Evolutionary conservation across 53 echinoderm and acorn worm genomes (phyloP), one percentile per base, ranked within the genome.

Genomic region (Echinarachnius parma): DNA sequence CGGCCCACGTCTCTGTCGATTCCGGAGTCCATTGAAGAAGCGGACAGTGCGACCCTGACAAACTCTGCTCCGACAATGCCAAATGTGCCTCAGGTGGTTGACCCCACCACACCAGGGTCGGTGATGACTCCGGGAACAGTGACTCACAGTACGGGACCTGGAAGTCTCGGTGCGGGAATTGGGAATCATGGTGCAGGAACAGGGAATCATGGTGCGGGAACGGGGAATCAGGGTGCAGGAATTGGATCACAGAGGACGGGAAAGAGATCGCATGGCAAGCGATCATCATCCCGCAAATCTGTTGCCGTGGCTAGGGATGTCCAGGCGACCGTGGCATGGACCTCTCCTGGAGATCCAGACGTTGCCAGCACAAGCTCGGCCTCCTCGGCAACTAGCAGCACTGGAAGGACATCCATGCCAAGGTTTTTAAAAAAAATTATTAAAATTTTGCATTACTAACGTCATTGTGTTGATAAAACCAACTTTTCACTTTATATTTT

Each of bases 311-410:
- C 81, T 9, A 81, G 92, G 22, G 86, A 32, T 34, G 68, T 68
- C 31, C 68, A 68, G 34, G 90, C 87, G 0, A 90, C 90, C 0
- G 81, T 87, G 16, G 90, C 94, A 0, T 94, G 94, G 94, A 71
- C 92, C 3, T 84, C 75, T 29, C 75, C 89, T 13, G 82, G 77
- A 2, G 89, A 80, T 53, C 46, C 78, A 5, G 81, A 81, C 45
- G 78, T 59, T 28, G 78, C 82, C 0, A 81, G 74, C 46, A 16
- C 78, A 9, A 82, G 75, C 22, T 77, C 81, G 3, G 68, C 77
- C 9, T 53, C 76, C 0, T 75, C 85, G 3, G 67, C 80, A 22
- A 49, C 62, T 15, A 60, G 59, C 14, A 68, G 74, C 32, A 5
- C 57, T 7, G 74, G 74, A 9, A 72, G 57, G 44, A 72, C 55